A percentile compares a stretch with the other conserved stretches of the same genome.
These are phyloP conservation scores for Tragulus kanchil DNA, from an alignment of 2,113 vertebrate species.

Conservation along the genomic window DNA sequence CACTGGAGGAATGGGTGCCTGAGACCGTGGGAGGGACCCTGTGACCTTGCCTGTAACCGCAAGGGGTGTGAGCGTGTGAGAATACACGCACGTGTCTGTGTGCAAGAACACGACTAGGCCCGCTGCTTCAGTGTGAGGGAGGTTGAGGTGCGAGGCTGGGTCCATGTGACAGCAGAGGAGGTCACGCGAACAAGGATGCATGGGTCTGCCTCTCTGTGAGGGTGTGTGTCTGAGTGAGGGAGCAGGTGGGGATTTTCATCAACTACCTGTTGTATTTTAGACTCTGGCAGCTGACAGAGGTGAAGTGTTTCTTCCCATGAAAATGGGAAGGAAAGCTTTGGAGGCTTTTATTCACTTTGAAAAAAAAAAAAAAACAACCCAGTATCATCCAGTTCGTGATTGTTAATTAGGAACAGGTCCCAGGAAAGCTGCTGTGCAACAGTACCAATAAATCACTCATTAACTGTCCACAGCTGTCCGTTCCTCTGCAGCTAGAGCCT, in stretches of 20 bases:
- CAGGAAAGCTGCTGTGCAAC: conserved; percentile 57
- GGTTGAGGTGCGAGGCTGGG: neutral
- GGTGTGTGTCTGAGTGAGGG: neutral
- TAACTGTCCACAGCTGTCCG: conserved; percentile 80
- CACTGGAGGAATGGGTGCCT: neutral
- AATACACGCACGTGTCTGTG: neutral
- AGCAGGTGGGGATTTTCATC: neutral
- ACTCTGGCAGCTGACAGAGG: neutral
- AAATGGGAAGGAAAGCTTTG: conserved; percentile 14
- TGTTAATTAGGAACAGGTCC: conserved; percentile 88
- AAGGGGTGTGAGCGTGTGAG: neutral
- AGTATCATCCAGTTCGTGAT: conserved; percentile 79
- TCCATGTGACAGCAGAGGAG: neutral
- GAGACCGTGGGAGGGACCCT: rapidly evolving
- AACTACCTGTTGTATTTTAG: conserved; percentile 39
- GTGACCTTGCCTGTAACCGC: neutral
- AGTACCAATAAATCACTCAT: conserved; percentile 87
- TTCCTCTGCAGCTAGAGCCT: neutral
- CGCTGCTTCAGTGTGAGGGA: no score
- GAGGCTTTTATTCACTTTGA: neutral
- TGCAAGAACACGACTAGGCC: neutral
- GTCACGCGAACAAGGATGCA: rapidly evolving
- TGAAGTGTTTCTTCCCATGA: conserved; percentile 18
- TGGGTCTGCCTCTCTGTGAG: neutral
- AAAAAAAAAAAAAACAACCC: neutral